A percentile compares a stretch with the other conserved stretches of the same genome.
These are phyloP conservation scores for Stegophylla sp. DNA, from an alignment of 2,888 invertebrate genomes.

Conservation along the genomic window DNA sequence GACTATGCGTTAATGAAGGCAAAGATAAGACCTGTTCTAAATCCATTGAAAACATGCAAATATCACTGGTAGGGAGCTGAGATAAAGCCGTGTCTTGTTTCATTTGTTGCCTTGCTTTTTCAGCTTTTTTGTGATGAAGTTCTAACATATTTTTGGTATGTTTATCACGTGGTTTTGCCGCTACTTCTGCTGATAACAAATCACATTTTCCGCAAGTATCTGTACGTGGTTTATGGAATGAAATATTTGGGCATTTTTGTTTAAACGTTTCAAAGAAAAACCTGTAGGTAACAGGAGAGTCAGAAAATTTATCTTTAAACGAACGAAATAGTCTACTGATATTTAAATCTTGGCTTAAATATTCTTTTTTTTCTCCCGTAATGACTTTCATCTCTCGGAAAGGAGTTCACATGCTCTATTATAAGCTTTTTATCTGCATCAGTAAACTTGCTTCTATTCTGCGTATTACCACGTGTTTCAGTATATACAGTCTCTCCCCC, in stretches of 20 bases:
- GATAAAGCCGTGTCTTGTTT: constrained; percentile 44
- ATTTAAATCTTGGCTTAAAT: constrained; percentile 58
- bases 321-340: constrained; percentile 43
- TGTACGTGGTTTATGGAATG: constrained; percentile 60
- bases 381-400: constrained; percentile 58
- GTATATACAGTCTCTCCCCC: constrained; percentile 44
- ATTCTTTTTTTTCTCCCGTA: constrained; percentile 53
- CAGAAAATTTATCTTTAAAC: constrained; percentile 50
- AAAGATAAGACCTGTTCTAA: constrained; percentile 48
- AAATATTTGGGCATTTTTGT: constrained; percentile 47
- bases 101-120: constrained; percentile 52
- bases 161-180: constrained; percentile 49
- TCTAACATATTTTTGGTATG: constrained; percentile 44
- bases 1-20: constrained; percentile 51
- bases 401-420: constrained; percentile 54
- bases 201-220: constrained; percentile 54
- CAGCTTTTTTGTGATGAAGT: constrained; percentile 52
- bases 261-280: constrained; percentile 45
- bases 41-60: constrained; percentile 56
- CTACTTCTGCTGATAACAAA: constrained; percentile 45
- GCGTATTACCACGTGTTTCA: constrained; percentile 45
- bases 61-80: constrained; percentile 51
- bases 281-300: constrained; percentile 41
- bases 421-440: constrained; percentile 47
- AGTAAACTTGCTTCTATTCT: constrained; percentile 51